Conservation (phyloP, 2,113 vertebrate genomes). For the Oreochromis niloticus region DNA sequence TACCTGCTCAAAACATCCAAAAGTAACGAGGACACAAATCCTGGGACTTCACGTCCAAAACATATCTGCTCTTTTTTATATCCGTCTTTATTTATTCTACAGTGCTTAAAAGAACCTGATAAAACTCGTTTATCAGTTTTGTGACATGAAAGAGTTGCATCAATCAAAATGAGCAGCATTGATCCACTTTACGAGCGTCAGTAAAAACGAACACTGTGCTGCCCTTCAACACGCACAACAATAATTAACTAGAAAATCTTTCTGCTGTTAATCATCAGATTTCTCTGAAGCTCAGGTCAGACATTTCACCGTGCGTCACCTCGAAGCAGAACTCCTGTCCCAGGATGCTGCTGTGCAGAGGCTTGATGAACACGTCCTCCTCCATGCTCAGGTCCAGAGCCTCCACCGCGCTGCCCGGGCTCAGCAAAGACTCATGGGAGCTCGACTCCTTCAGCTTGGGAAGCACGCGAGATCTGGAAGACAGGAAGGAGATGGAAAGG, state of each 20-base stretch:
- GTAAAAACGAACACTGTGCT: not conserved
- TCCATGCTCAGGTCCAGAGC: conserved; percentile 86
- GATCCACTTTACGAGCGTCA: accelerated
- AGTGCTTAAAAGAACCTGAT: accelerated
- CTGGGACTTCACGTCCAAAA: not conserved
- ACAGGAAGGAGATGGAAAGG: not conserved
- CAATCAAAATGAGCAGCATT: not conserved
- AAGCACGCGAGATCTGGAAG: conserved; percentile 80
- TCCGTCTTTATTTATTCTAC: not conserved
- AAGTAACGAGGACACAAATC: not conserved
- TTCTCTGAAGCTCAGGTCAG: not conserved
- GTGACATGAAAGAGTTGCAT: not conserved
- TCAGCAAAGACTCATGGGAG: conserved; percentile 91
- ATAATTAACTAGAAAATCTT: not conserved
- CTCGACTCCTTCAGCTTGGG: conserved; percentile 88
- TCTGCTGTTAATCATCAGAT: not conserved
- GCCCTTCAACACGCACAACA: not conserved
- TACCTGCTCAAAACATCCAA: not conserved
- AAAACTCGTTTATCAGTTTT: not conserved
- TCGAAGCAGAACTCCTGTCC: conserved; percentile 98
- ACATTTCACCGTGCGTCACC: conserved; percentile 45
- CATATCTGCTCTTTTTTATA: not conserved
- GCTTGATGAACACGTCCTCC: conserved; percentile 85
- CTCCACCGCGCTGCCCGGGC: conserved; percentile 83
- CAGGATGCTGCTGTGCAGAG: conserved; percentile 92